Evolutionary conservation across 2,113 vertebrate species (phyloP).

Genomic region (Channa maculata): DNA sequence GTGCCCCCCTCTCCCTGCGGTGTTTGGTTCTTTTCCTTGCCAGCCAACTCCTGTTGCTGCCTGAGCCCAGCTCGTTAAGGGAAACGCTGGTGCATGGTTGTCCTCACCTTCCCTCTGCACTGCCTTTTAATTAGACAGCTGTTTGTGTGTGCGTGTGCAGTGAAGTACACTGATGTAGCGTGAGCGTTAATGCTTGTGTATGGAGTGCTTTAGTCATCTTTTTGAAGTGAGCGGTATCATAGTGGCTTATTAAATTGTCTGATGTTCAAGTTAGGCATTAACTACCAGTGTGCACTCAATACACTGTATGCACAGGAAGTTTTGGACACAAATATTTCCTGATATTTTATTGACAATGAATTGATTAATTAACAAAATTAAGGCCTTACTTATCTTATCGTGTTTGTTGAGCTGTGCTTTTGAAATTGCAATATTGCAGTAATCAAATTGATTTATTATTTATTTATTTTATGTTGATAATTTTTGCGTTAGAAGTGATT

Average conservation of each 20-base stretch:
- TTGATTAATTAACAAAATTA: too few relatives aligned
- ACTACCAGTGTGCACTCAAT: background rate
- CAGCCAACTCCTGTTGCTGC: slow-evolving; percentile 68
- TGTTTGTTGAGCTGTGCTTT: too few relatives aligned
- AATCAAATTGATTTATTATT: too few relatives aligned
- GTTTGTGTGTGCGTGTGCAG: slow-evolving; percentile 49
- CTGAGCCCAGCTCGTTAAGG: slow-evolving; percentile 73
- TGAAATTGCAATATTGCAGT: too few relatives aligned
- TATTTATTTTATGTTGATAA: too few relatives aligned
- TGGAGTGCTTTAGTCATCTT: slow-evolving; percentile 36
- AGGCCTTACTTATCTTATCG: too few relatives aligned
- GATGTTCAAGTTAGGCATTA: slow-evolving; percentile 19
- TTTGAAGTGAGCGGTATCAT: slow-evolving; percentile 48
- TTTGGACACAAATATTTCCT: background rate
- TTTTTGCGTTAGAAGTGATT: too few relatives aligned
- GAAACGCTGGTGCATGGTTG: slow-evolving; percentile 70
- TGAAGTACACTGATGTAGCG: slow-evolving; percentile 17
- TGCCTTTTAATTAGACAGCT: slow-evolving; percentile 79
- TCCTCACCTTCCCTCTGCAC: slow-evolving; percentile 73
- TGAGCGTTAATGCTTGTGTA: slow-evolving; percentile 24
- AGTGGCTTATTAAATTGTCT: slow-evolving; percentile 31
- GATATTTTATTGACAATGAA: too few relatives aligned
- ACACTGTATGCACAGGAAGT: background rate
- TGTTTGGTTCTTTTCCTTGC: slow-evolving; percentile 51
- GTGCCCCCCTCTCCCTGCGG: slow-evolving; percentile 27